phyloP scores from a whole-genome alignment of 2,888 invertebrate genomes.

The Aporophyla lueneburgensis region DNA sequence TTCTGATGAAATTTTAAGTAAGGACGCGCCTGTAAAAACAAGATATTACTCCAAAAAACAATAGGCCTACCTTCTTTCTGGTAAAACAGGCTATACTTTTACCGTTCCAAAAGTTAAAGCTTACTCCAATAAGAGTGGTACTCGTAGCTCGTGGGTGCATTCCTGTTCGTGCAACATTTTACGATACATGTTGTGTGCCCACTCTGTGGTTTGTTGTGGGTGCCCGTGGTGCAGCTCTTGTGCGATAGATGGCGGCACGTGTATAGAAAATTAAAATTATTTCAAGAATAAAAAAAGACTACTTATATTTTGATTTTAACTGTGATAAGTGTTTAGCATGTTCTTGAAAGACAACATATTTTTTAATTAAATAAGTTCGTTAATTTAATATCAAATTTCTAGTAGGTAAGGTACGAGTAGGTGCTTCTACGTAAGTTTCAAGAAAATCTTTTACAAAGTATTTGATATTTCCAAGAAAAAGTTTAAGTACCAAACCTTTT shows the following conservation, averaged over 20 bases:
- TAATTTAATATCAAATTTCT: neutral
- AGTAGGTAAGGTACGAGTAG: too few species aligned
- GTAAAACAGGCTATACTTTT: slow-evolving; percentile 12
- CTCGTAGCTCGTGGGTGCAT: slow-evolving; percentile 37
- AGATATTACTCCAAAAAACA: neutral
- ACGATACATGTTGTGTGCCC: slow-evolving; percentile 53
- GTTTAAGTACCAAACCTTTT: neutral
- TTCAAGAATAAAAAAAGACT: too few species aligned
- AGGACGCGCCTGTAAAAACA: too few species aligned
- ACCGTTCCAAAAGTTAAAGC: slow-evolving; percentile 35
- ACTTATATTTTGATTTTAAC: too few species aligned
- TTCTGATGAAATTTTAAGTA: neutral
- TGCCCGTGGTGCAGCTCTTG: slow-evolving; percentile 64
- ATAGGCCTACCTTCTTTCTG: neutral
- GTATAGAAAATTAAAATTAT: slow-evolving; percentile 36
- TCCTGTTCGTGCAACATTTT: slow-evolving; percentile 40
- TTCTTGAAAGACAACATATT: neutral
- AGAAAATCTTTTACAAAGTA: neutral
- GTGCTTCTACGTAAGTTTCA: neutral
- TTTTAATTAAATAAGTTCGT: neutral
- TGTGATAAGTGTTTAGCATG: neutral
- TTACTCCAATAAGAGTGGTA: slow-evolving; percentile 36
- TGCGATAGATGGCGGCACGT: slow-evolving; percentile 72
- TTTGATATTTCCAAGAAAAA: slow-evolving; percentile 2
- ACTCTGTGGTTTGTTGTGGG: slow-evolving; percentile 55